Evolutionary conservation across 2,888 invertebrate species (phyloP).

Genomic region (Drosophila borealis): DNA sequence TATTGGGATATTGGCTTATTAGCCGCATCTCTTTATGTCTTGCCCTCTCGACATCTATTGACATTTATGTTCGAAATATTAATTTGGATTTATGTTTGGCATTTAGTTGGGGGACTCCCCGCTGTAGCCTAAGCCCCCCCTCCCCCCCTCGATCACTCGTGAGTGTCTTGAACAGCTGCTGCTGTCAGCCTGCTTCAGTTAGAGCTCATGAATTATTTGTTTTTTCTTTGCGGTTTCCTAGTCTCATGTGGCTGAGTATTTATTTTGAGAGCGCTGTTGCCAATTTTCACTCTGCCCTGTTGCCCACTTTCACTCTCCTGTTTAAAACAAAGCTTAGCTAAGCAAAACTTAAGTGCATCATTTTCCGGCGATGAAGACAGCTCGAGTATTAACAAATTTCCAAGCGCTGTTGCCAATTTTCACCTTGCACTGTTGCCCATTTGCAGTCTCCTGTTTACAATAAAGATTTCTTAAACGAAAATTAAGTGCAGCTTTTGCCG

Average conservation of each 20-base stretch:
- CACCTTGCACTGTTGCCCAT: slow-evolving; percentile 8
- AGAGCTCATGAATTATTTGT: slow-evolving; percentile 12
- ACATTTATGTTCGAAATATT: slow-evolving; percentile 59
- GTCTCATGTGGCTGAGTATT: too few relatives aligned
- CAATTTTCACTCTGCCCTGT: slow-evolving; percentile 1
- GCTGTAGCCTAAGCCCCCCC: neutral
- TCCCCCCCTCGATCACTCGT: neutral
- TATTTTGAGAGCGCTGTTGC: slow-evolving; percentile 9
- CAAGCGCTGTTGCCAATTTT: neutral
- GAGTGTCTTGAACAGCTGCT: slow-evolving; percentile 15
- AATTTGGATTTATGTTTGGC: slow-evolving; percentile 53
- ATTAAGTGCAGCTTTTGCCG: too few relatives aligned
- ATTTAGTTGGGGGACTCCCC: slow-evolving; percentile 21
- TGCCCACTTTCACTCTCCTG: slow-evolving; percentile 8
- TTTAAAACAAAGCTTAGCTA: neutral
- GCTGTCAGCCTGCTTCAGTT: slow-evolving; percentile 5
- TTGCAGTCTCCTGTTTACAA: neutral
- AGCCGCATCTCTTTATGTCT: slow-evolving; percentile 24
- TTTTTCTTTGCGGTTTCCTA: too few relatives aligned
- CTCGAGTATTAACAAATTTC: too few relatives aligned
- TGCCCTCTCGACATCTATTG: slow-evolving; percentile 39
- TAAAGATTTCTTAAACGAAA: too few relatives aligned
- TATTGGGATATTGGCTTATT: slow-evolving; percentile 50
- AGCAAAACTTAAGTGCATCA: too few relatives aligned
- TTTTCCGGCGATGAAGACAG: too few relatives aligned